Evolutionary conservation across 1,140 invertebrate genomes (phyloP), one percentile per base, ranked within the genome.

Genomic region (Forficula auricularia): DNA sequence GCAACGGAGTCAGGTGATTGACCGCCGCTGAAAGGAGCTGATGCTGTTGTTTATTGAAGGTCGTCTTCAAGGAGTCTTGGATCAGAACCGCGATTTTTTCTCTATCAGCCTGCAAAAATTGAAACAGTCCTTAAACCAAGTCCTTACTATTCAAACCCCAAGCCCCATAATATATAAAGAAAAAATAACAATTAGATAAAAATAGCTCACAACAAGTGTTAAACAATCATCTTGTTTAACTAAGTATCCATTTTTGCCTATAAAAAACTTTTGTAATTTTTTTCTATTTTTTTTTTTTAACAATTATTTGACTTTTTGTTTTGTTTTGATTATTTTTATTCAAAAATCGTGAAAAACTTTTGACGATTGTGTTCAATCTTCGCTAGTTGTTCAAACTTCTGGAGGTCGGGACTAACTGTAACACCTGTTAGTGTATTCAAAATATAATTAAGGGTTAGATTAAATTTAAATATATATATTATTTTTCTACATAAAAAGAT

Each of bases 41-140:
- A n/a, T n/a, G 38, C 18, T 36, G 31, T 27, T 48, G 40, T 2
- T 39, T 36, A 9, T 59, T 58, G 51, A 69, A 70, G 45, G 64
- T 65, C 41, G 63, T 64, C 37, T 68, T 66, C 7, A 81, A 57
- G 7, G 77, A 74, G 52, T 82, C 78, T 57, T 79, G 76, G 49
- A 84, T 79, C 37, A 82, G 62, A 32, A 64, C 63, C 30, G 75
- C 71, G 50, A 83, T 72, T 61, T 80, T 83, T 47, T 79, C 75
- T 51, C 70, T 69, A 58, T 80, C 76, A 45, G 67, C 65, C 72
- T 73, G 61, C 19, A 57, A 62, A 40, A 52, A 55, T 38, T 47
- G 43, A 50, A 52, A 43, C 16, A 19, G 33, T 44, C 2, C 13
- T 18, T 34, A 39, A 33, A 7, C 2, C 10, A 10, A 46, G 6